Evolutionary conservation across 2,113 vertebrate species (phyloP).

Genomic region (Lophius piscatorius): DNA sequence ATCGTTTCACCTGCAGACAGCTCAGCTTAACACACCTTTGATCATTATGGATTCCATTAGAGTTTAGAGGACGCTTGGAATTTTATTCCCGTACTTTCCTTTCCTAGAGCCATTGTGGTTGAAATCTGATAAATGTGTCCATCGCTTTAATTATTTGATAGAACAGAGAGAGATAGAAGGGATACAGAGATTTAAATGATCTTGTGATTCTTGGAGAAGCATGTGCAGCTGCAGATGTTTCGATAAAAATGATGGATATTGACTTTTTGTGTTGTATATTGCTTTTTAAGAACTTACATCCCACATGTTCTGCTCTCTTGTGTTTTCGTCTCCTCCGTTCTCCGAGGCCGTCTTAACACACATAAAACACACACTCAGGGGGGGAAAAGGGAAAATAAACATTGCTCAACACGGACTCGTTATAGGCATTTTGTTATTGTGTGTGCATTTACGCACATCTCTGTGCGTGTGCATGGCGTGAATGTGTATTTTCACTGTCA

Average conservation of each 20-base stretch:
- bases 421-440: slow-evolving; percentile 37
- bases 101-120: too few species aligned
- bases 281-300: not conserved
- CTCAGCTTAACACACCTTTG: not conserved
- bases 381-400: slow-evolving; percentile 46
- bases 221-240: not conserved
- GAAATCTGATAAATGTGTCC: too few species aligned
- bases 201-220: too few species aligned
- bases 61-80: slow-evolving; percentile 10
- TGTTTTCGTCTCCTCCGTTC: slow-evolving; percentile 5
- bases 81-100: slow-evolving; percentile 6
- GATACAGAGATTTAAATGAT: too few species aligned
- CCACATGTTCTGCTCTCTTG: slow-evolving; percentile 11
- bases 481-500: too few species aligned
- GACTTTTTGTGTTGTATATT: not conserved
- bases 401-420: slow-evolving; percentile 43
- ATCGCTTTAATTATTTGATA: too few species aligned
- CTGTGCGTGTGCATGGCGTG: slow-evolving; percentile 11
- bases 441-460: slow-evolving; percentile 25
- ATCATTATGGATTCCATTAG: slow-evolving; percentile 26
- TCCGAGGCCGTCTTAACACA: slow-evolving; percentile 3
- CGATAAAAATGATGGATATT: not conserved
- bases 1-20: too few species aligned
- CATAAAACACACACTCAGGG: slow-evolving; percentile 49
- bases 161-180: not conserved